Evolutionary conservation across 1,140 invertebrate species (phyloP).

Genomic region (Psilanteris sp.): DNA sequence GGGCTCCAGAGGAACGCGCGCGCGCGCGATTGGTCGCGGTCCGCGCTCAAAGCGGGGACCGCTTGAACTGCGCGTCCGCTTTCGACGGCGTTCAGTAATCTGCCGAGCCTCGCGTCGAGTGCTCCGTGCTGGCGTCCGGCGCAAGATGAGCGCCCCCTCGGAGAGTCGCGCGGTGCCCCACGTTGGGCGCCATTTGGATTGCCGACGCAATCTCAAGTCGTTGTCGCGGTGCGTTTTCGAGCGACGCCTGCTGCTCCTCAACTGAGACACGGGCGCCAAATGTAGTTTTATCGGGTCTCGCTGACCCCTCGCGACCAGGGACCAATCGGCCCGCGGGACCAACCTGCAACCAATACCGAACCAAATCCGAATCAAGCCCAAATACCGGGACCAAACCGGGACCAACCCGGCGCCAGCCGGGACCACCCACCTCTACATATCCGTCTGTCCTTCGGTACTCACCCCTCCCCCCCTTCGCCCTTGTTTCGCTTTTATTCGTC

Average conservation of each 20-base stretch:
- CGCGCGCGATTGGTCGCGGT: background rate
- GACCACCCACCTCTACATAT: no score
- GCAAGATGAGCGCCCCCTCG: conserved; percentile 1
- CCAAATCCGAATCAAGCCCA: no score
- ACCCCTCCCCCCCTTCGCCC: no score
- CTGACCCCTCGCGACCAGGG: background rate
- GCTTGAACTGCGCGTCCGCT: background rate
- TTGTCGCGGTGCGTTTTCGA: conserved; percentile 12
- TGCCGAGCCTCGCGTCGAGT: conserved; percentile 12
- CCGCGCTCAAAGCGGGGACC: background rate
- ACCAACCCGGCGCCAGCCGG: no score
- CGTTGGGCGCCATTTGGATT: background rate
- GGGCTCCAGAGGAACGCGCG: background rate
- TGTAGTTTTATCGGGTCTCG: conserved; percentile 1
- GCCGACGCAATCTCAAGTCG: conserved; percentile 2
- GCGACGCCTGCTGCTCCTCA: conserved; percentile 3
- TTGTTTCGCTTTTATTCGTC: no score
- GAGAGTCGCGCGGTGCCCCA: conserved; percentile 4
- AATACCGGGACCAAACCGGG: background rate
- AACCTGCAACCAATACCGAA: background rate
- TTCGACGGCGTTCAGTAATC: conserved; percentile 11
- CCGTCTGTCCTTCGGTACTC: no score
- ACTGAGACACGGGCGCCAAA: background rate
- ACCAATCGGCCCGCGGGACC: conserved; percentile 4
- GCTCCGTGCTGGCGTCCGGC: conserved; percentile 1